Evolutionary conservation across 2,797 vertebrate genomes (phyloP).

Genomic region (Toxotes lorentzi): DNA sequence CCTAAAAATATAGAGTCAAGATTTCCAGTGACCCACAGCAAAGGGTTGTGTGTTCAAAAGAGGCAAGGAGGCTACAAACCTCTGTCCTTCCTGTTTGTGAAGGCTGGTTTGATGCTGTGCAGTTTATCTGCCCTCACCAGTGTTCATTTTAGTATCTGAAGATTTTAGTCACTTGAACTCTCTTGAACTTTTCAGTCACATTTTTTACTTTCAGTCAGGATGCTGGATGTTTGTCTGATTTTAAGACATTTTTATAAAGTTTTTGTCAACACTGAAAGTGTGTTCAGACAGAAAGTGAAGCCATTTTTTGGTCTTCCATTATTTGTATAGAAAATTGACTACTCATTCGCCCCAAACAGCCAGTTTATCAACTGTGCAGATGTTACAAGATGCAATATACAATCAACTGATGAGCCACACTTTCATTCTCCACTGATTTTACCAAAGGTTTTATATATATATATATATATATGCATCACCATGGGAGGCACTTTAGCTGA

Average conservation of each 20-base stretch:
- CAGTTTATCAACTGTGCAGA: neutral
- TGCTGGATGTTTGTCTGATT: neutral
- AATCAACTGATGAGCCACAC: neutral
- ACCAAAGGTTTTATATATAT: neutral
- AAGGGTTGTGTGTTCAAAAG: constrained; percentile 22
- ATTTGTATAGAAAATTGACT: too few species aligned
- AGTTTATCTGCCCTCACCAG: neutral
- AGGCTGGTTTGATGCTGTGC: neutral
- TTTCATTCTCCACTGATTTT: neutral
- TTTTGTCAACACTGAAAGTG: neutral
- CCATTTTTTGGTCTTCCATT: too few species aligned
- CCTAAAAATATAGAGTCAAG: constrained; percentile 3
- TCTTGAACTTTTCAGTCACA: neutral
- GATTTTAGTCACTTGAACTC: neutral
- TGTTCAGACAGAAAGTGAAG: neutral
- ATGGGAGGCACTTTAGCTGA: neutral
- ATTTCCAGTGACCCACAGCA: neutral
- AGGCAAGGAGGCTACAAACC: neutral
- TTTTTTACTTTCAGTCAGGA: neutral
- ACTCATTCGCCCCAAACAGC: neutral
- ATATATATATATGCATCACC: neutral
- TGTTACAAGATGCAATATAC: neutral
- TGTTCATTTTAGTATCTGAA: neutral
- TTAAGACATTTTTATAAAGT: neutral
- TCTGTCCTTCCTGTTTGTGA: neutral